Evolutionary conservation across 2,113 vertebrate genomes (phyloP), one percentile per base, ranked within the genome.

Genomic region (Chaetorhynchus papuensis): DNA sequence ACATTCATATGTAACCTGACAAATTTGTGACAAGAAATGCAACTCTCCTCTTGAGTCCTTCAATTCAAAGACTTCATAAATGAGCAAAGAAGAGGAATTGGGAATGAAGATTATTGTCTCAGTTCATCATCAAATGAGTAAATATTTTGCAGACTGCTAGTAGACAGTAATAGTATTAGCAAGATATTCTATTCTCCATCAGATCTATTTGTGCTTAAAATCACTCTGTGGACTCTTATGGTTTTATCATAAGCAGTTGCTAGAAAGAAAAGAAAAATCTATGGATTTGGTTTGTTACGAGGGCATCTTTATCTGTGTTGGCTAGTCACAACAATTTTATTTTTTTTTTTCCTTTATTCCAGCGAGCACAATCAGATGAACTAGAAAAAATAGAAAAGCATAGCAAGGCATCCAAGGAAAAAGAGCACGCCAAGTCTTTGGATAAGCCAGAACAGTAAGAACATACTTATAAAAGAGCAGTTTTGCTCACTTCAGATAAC

Each of bases 371-470:
- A 87, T 97, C 98, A 65, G 99, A 99, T 75, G 99, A 99, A 97
- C 96, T 99, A 93, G 99, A 99, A 72, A 98, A 98, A 97, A 99
- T 99, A 90, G 98, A 98, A 88, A 99, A 99, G 86, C 99, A 99
- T 41, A 95, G 99, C 37, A 98, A 99, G 63, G 97, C 99, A 41
- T 98, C 98, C 84, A 98, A 98, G 97, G 98, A 98, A 94, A 99
- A 99, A 81, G 98, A 98, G 76, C 98, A 98, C 0, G 84, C 98
- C 86, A 99, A 99, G 92, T 99, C 98, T 57, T 97, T 99, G 97
- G 99, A 99, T 97, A 99, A 99, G 82, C 99, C 99, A 11, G 99
- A 99, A 94, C 99, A 99, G 99, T 99, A 98, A 99, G 99, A 85
- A 45, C 28, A 13, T 59, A 42, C 5, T 81, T 83, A 30, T 10